phyloP scores from a whole-genome alignment of 2,797 vertebrate species.

The Thamnophis elegans region DNA sequence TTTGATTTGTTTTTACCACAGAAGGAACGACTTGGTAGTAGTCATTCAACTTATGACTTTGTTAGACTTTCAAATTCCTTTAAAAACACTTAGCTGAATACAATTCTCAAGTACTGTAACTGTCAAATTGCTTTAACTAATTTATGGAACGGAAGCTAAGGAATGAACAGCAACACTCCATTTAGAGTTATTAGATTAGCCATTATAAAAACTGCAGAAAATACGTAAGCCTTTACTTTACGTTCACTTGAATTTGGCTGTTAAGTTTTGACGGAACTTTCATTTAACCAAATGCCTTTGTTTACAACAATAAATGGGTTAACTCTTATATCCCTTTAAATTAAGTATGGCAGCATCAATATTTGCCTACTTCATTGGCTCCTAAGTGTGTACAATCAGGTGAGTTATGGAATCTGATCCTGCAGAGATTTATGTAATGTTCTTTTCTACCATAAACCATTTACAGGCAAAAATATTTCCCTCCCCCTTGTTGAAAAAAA shows the following conservation, averaged over 20 bases:
- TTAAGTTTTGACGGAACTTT: conserved; percentile 63
- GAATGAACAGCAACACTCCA: conserved; percentile 68
- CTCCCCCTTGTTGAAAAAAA: neutral
- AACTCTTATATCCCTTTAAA: conserved; percentile 56
- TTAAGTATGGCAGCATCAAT: conserved; percentile 53
- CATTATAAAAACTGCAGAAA: conserved; percentile 63
- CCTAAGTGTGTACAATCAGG: conserved; percentile 38
- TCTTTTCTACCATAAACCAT: neutral
- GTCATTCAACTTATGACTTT: conserved; percentile 53
- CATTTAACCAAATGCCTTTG: conserved; percentile 60
- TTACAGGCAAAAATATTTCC: neutral
- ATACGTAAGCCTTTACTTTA: conserved; percentile 60
- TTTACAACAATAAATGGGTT: conserved; percentile 51
- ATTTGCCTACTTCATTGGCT: conserved; percentile 35
- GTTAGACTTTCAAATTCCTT: conserved; percentile 63
- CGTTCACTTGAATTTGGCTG: conserved; percentile 66
- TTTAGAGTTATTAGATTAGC: conserved; percentile 69
- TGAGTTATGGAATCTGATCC: conserved; percentile 33
- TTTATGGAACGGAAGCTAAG: conserved; percentile 66
- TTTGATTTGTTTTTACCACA: conserved; percentile 5
- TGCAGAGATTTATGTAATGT: conserved; percentile 18
- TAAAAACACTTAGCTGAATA: conserved; percentile 66
- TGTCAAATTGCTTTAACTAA: conserved; percentile 70
- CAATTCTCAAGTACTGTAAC: conserved; percentile 62
- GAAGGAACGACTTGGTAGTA: conserved; percentile 38